Evolutionary conservation across 2,888 invertebrate species (phyloP).

Genomic region (Cremastinae sp.): DNA sequence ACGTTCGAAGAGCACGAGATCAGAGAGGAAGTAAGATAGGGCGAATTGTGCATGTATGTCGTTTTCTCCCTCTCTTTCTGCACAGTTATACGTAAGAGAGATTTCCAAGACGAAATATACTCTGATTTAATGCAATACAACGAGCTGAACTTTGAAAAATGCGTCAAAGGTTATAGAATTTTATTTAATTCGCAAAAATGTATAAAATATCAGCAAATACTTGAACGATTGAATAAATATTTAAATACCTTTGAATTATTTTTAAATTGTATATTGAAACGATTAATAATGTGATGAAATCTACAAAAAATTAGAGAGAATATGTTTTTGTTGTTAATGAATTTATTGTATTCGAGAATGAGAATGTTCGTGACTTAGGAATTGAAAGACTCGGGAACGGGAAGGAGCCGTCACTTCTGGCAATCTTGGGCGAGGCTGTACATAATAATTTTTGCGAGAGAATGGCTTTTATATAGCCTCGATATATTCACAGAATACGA

Average conservation of each 20-base stretch:
- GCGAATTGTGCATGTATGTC: constrained; percentile 49
- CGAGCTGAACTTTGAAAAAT: constrained; percentile 39
- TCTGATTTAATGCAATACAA: constrained; percentile 77
- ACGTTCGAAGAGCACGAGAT: constrained; percentile 54
- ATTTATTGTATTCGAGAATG: too few species aligned
- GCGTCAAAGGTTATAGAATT: neutral
- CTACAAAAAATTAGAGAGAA: too few species aligned
- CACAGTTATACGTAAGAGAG: constrained; percentile 23
- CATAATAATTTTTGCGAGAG: constrained; percentile 22
- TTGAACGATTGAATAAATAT: too few species aligned
- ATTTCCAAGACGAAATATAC: constrained; percentile 63
- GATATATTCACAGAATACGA: constrained; percentile 26
- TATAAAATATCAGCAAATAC: too few species aligned
- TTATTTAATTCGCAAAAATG: too few species aligned
- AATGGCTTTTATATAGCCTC: constrained; percentile 37
- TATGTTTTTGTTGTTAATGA: too few species aligned
- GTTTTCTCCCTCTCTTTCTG: constrained; percentile 11
- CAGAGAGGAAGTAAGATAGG: constrained; percentile 60
- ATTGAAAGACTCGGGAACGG: constrained; percentile 28
- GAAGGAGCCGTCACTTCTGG: constrained; percentile 55
- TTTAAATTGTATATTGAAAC: too few species aligned
- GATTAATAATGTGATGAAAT: too few species aligned
- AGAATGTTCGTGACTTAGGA: neutral
- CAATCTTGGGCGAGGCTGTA: constrained; percentile 40
- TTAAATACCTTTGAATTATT: too few species aligned